phyloP scores from a whole-genome alignment of 1,140 invertebrate species.

The Lutraria rhynchaena region DNA sequence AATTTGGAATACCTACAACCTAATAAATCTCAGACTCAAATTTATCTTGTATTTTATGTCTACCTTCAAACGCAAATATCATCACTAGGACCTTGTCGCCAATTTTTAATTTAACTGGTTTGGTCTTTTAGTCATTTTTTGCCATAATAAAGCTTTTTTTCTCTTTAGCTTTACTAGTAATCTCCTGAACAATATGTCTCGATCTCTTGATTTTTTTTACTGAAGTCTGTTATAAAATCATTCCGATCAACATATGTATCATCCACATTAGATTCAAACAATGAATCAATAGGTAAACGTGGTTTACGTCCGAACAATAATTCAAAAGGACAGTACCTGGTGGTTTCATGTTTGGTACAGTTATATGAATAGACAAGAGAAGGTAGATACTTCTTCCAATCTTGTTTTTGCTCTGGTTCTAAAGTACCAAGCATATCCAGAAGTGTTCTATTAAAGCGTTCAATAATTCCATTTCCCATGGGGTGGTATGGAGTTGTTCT shows the following conservation, averaged over 20 bases:
- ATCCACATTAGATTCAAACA: too few species aligned
- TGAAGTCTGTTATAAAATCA: too few species aligned
- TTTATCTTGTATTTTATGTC: constrained; percentile 11
- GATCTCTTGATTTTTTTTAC: not conserved
- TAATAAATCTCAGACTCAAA: not conserved
- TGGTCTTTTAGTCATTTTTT: not conserved
- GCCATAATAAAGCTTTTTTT: too few species aligned
- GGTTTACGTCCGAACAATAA: too few species aligned
- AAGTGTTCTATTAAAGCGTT: constrained; percentile 9
- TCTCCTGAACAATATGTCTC: not conserved
- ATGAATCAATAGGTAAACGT: too few species aligned
- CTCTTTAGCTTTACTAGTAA: not conserved
- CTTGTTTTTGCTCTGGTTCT: too few species aligned
- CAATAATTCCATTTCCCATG: constrained; percentile 11
- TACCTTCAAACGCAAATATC: not conserved
- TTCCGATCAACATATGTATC: too few species aligned
- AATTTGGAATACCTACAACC: not conserved
- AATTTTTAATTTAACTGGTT: not conserved
- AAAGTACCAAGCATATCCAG: constrained; percentile 37
- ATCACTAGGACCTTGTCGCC: not conserved
- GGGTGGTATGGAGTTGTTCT: too few species aligned
- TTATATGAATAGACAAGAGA: constrained; percentile 34
- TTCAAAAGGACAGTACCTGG: too few species aligned
- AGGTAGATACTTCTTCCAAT: too few species aligned
- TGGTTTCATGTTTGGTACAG: constrained; percentile 3